phyloP scores from a whole-genome alignment of 1,140 invertebrate species.

The Listronotus oregonensis region DNA sequence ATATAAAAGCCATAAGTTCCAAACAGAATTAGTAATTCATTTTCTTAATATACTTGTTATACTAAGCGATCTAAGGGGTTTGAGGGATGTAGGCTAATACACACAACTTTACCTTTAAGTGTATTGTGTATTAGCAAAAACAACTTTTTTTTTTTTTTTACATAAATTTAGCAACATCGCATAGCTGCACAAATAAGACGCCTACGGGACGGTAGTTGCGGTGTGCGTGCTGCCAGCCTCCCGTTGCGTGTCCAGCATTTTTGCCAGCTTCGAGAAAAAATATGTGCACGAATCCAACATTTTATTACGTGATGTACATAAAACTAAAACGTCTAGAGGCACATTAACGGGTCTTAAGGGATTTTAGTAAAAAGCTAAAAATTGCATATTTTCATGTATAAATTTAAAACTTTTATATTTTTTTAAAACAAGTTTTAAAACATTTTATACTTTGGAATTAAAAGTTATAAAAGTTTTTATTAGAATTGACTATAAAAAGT shows the following conservation, averaged over 20 bases:
- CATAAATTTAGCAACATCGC: neutral
- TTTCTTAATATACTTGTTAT: too few relatives aligned
- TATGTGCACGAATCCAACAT: constrained; percentile 16
- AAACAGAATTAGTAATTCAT: too few relatives aligned
- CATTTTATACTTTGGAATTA: too few relatives aligned
- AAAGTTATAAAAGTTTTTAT: too few relatives aligned
- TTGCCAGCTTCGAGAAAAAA: constrained; percentile 6
- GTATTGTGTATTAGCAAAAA: neutral
- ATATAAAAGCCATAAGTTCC: too few relatives aligned
- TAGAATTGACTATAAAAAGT: too few relatives aligned
- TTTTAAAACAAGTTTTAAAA: too few relatives aligned
- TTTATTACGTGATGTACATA: constrained; percentile 20
- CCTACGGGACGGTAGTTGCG: constrained; percentile 14
- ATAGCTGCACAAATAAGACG: constrained; percentile 6
- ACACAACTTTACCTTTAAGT: neutral
- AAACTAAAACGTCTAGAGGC: constrained; percentile 1
- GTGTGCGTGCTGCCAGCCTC: constrained; percentile 17
- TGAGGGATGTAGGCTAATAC: too few relatives aligned
- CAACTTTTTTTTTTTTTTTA: constrained; percentile 4
- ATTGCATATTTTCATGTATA: too few relatives aligned
- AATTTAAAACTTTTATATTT: too few relatives aligned
- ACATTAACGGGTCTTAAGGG: neutral
- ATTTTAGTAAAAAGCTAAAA: neutral
- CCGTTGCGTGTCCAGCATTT: constrained; percentile 22
- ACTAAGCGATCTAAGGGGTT: too few relatives aligned